Base-by-base conservation (phyloP, 2,888 invertebrate species). In the Synergus gifuensis region DNA sequence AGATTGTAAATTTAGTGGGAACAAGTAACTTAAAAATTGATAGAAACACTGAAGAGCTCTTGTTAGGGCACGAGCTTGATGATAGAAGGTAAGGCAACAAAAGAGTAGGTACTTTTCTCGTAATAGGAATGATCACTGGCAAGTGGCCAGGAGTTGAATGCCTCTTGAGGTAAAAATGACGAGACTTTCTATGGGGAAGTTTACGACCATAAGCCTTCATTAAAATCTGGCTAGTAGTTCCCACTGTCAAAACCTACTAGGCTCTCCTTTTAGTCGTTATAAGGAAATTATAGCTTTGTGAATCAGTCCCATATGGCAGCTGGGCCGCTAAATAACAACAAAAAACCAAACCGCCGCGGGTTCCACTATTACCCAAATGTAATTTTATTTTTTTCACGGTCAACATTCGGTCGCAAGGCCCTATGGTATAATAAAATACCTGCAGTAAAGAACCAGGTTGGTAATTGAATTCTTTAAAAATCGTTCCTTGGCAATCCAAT, bases 251-350 rank as follows among this genome's bases (percentile, higher is more conserved):
- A 73, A 73, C 36, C 49, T 49, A 69, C 44, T 49, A 73, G 54
- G 8, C 16, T 46, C 44, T 54, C 9, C 49, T 73, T 73, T 54
- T 18, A 54, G 36, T 73, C 49, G 73, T 73, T 73, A 73, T 73
- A 54, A 73, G 73, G 54, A 73, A 73, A 73, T 73, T 73, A 73
- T 73, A 73, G 54, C 54, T 73, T 54, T 73, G n/a, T n/a, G 73
- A 73, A 73, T 73, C 73, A 73, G 36, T 40, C 40, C 73, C 73
- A 73, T 73, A 40, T 58, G 54, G 73, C 54, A 73, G 73, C 73
- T 73, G 73, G 9, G 49, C 49, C 36, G n/a, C n/a, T 73, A 18
- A 18, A 58, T 36, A 54, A 12, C 0, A 49, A 54, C 4, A 40
- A 54, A 73, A 54, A 73, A 73, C 54, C 36, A 54, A 73, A 73